phyloP scores from a whole-genome alignment of 2,113 vertebrate genomes.

The Bombycilla garrulus region DNA sequence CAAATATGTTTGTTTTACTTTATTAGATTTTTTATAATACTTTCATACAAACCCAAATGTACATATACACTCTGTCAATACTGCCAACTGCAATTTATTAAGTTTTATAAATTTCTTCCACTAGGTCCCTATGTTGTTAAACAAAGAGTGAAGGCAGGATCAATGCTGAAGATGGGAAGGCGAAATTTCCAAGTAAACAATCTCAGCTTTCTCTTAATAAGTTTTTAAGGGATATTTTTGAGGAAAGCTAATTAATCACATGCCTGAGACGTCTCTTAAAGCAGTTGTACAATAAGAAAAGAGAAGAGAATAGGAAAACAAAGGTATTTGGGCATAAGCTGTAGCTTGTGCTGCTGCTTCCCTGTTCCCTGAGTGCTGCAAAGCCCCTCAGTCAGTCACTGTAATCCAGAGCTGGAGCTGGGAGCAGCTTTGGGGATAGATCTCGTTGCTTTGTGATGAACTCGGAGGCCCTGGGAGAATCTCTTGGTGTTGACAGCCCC shows the following conservation, averaged over 20 bases:
- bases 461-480: conserved; percentile 48
- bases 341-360: background rate
- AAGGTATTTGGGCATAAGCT: background rate
- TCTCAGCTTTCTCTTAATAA: background rate
- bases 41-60: background rate
- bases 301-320: background rate
- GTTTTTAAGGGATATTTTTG: background rate
- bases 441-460: conserved; percentile 53
- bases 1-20: conserved; percentile 52
- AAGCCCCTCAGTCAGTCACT: conserved; percentile 5
- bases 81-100: conserved; percentile 51
- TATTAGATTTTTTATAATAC: conserved; percentile 41
- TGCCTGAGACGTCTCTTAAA: background rate
- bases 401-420: conserved; percentile 23
- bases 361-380: background rate
- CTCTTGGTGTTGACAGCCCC: conserved; percentile 65
- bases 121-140: background rate
- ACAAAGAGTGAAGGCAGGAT: background rate
- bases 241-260: background rate
- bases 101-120: conserved; percentile 36
- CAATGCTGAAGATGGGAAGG: background rate
- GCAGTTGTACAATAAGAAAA: background rate
- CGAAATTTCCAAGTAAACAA: background rate
- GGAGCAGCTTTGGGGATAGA: background rate
- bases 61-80: conserved; percentile 38